phyloP scores from a whole-genome alignment of 2,113 vertebrate genomes.

The Dendrocopos noguchii region DNA sequence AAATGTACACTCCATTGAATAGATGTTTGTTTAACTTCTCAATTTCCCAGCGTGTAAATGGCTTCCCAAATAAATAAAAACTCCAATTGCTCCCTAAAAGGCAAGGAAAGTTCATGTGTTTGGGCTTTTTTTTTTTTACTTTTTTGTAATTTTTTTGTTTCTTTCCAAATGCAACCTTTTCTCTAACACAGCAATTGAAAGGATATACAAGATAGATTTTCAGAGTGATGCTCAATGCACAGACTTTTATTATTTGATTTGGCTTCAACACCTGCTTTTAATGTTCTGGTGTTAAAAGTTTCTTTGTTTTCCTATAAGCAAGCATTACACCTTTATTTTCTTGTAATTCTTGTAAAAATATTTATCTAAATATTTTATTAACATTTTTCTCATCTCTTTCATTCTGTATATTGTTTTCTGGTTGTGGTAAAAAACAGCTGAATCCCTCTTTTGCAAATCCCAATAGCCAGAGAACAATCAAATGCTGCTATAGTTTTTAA shows the following conservation, averaged over 20 bases:
- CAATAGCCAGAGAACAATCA: neutral
- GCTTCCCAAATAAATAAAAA: slow-evolving; percentile 17
- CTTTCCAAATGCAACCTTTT: neutral
- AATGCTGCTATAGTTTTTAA: neutral
- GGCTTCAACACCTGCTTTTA: neutral
- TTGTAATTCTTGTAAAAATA: neutral
- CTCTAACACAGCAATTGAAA: neutral
- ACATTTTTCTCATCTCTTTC: neutral
- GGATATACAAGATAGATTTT: neutral
- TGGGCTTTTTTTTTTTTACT: neutral
- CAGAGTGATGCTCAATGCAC: neutral
- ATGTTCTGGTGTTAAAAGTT: neutral
- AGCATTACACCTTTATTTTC: neutral
- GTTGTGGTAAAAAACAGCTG: neutral
- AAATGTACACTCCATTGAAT: slow-evolving; percentile 20
- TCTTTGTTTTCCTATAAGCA: neutral
- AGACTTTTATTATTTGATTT: neutral
- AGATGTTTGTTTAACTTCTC: slow-evolving; percentile 33
- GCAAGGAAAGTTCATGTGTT: neutral
- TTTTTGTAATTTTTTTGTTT: neutral
- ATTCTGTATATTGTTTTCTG: neutral
- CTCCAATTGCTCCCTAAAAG: neutral
- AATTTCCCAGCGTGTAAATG: slow-evolving; percentile 27
- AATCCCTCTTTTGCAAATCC: neutral
- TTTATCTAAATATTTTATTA: neutral